Evolutionary conservation across 1,140 invertebrate species (phyloP).

Genomic region (Pararge aegeria): DNA sequence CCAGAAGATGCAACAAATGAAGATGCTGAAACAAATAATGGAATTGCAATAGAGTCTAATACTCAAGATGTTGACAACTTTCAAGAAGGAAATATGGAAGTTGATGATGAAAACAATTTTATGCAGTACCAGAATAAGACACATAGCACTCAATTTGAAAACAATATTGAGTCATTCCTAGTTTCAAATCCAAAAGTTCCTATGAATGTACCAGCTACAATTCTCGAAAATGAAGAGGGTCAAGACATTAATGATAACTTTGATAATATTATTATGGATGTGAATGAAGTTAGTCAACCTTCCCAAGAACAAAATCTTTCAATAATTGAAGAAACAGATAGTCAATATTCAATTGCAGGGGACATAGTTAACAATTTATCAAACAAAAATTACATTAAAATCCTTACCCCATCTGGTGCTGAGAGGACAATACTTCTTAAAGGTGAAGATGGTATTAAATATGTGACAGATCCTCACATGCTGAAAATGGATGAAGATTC

Average conservation of each 20-base stretch:
- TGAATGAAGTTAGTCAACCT: slow-evolving; percentile 44
- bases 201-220: slow-evolving; percentile 62
- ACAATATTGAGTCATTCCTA: slow-evolving; percentile 57
- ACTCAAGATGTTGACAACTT: slow-evolving; percentile 11
- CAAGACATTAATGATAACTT: slow-evolving; percentile 47
- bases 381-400: slow-evolving; percentile 60
- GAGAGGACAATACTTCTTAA: slow-evolving; percentile 62
- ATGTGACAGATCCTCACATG: slow-evolving; percentile 48
- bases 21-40: slow-evolving; percentile 17
- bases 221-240: slow-evolving; percentile 63
- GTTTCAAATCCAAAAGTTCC: slow-evolving; percentile 55
- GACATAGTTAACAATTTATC: slow-evolving; percentile 29
- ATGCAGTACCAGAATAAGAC: slow-evolving; percentile 4
- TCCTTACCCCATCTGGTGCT: slow-evolving; percentile 46
- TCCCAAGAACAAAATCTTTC: slow-evolving; percentile 35
- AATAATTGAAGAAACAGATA: slow-evolving; percentile 38
- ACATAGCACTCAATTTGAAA: slow-evolving; percentile 45
- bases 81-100: slow-evolving; percentile 26
- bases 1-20: slow-evolving; percentile 46
- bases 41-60: slow-evolving; percentile 5
- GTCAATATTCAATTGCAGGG: slow-evolving; percentile 29
- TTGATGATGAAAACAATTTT: slow-evolving; percentile 12
- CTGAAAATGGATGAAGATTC: slow-evolving; percentile 44
- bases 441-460: slow-evolving; percentile 50
- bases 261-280: slow-evolving; percentile 41